phyloP scores from a whole-genome alignment of 2,888 invertebrate genomes.

The Gonocerus acuteangulatus region DNA sequence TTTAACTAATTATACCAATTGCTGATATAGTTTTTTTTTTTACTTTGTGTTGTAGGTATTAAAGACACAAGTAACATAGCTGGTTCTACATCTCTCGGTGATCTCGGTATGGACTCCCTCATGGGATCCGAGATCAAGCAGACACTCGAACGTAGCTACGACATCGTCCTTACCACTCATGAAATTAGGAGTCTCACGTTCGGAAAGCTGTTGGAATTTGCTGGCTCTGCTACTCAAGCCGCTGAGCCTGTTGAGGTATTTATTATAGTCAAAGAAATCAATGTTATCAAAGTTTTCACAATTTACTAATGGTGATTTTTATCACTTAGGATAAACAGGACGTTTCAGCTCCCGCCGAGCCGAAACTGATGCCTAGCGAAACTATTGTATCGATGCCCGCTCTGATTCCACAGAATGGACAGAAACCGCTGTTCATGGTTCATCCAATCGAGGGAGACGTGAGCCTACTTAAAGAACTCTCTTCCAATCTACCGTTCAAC shows the following conservation, averaged over 20 bases:
- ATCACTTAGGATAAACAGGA: too few species aligned
- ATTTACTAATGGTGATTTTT: too few species aligned
- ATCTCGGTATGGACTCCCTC: constrained; percentile 94
- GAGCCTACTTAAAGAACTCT: constrained; percentile 61
- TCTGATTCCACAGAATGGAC: constrained; percentile 42
- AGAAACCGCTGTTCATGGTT: constrained; percentile 48
- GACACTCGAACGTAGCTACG: constrained; percentile 84
- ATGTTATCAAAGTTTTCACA: too few species aligned
- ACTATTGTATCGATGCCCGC: constrained; percentile 33
- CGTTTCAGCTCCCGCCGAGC: background rate
- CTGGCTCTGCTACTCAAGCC: constrained; percentile 2
- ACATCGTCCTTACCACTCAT: constrained; percentile 80
- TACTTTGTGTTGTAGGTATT: constrained; percentile 53
- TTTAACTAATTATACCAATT: too few species aligned
- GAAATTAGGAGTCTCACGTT: constrained; percentile 83
- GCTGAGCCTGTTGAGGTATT: background rate
- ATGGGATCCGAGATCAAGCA: constrained; percentile 99
- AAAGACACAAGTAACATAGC: constrained; percentile 77
- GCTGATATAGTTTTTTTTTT: too few species aligned
- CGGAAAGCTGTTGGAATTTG: constrained; percentile 52
- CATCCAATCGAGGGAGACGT: constrained; percentile 88
- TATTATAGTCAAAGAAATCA: too few species aligned
- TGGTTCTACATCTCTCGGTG: constrained; percentile 70
- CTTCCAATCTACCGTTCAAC: constrained; percentile 57
- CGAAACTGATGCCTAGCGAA: constrained; percentile 31